phyloP scores from a whole-genome alignment of 2,113 vertebrate species.

The Dicerorhinus sumatrensis region DNA sequence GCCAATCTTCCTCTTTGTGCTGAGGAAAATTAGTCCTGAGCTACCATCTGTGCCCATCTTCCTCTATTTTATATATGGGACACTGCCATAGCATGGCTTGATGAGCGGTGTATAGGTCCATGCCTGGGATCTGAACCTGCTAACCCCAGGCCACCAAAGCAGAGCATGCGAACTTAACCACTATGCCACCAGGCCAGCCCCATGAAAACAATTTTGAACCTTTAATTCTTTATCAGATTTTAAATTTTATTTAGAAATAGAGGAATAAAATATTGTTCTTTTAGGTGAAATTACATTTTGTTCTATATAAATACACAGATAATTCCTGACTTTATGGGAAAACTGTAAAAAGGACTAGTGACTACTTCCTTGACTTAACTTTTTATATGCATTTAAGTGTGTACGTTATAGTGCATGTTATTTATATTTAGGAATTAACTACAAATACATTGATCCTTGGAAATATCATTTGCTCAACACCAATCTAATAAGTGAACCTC shows the following conservation, averaged over 20 bases:
- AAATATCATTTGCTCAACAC: not conserved
- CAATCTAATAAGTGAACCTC: not conserved
- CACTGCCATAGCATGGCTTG: too few species aligned
- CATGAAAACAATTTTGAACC: not conserved
- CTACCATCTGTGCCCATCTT: too few species aligned
- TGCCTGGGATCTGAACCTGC: too few species aligned
- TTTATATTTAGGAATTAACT: not conserved
- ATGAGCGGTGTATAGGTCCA: too few species aligned
- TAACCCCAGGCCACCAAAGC: too few species aligned
- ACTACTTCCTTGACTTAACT: not conserved
- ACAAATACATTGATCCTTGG: not conserved
- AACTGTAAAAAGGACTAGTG: not conserved
- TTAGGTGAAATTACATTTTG: not conserved
- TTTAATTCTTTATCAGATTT: not conserved
- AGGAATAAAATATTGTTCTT: not conserved
- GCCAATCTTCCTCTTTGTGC: too few species aligned
- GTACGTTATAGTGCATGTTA: not conserved
- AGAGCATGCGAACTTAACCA: too few species aligned
- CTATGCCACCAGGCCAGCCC: too few species aligned
- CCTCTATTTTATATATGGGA: too few species aligned
- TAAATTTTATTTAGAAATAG: constrained; percentile 24
- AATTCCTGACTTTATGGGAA: not conserved
- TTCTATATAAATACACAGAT: not conserved
- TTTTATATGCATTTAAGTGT: not conserved
- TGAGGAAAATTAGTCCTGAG: too few species aligned